Evolutionary conservation across 2,797 vertebrate genomes (phyloP), one percentile per base, ranked within the genome.

Genomic region (Pseudomugil tenellus): DNA sequence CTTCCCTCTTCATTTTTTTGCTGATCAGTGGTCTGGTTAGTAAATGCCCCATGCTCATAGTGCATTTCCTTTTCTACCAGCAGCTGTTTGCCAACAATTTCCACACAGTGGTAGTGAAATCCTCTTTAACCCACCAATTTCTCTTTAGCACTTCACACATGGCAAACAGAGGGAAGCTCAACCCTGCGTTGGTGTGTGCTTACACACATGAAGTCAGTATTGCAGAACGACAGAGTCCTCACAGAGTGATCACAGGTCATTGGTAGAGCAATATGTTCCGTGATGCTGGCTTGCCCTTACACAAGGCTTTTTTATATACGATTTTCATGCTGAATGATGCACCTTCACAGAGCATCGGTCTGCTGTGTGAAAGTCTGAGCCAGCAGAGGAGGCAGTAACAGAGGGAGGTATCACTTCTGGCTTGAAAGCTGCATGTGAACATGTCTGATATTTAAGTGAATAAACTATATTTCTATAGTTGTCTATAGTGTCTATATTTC

Each of bases 301-400:
- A 48, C 43, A 48, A 48, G 43, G 43, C n/a, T 48, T 48, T 46
- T 48, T 48, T 17, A 48, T 48, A 48, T 48, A 48, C 0, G n/a
- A 9, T n/a, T 46, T 46, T 46, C 43, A 46, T n/a, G 43, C n/a
- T 21, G 43, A 48, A n/a, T 21, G 43, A 48, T 48, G 43, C 43
- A 21, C 43, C 43, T 48, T 48, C 43, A 48, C 43, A 48, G 43
- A 48, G 43, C 43, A 21, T 4, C 10, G 43, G 43, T 48, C n/a
- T 21, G 43, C 43, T 21, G 43, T 48, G 43, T 48, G n/a, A 48
- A 48, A 48, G 43, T 48, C 43, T 46, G 21, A 46, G 43, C 43
- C n/a, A 19, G 43, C 43, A 46, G 21, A 46, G 43, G n/a, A 46
- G 43, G 43, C 43, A 46, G 19, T 21, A 46, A 46, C 19, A 21